Evolutionary conservation across 2,888 invertebrate species (phyloP).

Genomic region (Mayetiola destructor): DNA sequence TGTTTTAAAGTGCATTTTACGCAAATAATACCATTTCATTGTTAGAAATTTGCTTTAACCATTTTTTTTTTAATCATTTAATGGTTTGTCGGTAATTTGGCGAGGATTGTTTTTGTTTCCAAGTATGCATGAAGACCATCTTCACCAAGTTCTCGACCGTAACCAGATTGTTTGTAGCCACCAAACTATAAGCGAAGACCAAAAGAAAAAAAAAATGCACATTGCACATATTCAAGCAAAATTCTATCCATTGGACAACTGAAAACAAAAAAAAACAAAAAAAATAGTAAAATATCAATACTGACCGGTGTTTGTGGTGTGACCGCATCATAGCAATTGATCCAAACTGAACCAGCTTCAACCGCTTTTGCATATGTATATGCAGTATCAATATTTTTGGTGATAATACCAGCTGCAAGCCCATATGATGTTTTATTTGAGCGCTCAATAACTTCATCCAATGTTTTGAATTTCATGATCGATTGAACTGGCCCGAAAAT

Average conservation of each 20-base stretch:
- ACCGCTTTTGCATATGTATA: slow-evolving; percentile 57
- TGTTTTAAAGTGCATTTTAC: not conserved
- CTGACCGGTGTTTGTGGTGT: slow-evolving; percentile 48
- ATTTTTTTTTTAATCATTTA: too few species aligned
- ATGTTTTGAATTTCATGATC: slow-evolving; percentile 63
- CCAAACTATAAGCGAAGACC: too few species aligned
- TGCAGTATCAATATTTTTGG: slow-evolving; percentile 63
- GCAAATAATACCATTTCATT: not conserved
- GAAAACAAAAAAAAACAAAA: not conserved
- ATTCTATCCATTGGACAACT: not conserved
- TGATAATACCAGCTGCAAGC: slow-evolving; percentile 68
- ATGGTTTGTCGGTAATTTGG: slow-evolving; percentile 31
- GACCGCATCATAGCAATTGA: slow-evolving; percentile 36
- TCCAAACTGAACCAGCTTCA: slow-evolving; percentile 70
- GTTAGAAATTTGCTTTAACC: too few species aligned
- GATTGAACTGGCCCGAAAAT: slow-evolving; percentile 85
- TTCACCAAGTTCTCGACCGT: slow-evolving; percentile 65
- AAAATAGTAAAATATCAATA: not conserved
- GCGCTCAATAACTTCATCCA: slow-evolving; percentile 63
- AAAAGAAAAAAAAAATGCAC: not conserved
- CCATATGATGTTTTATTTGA: slow-evolving; percentile 71
- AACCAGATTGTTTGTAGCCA: slow-evolving; percentile 75
- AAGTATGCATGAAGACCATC: slow-evolving; percentile 64
- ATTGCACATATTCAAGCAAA: not conserved
- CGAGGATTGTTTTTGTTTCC: slow-evolving; percentile 62